A percentile compares a stretch with the other conserved stretches of the same genome.
phyloP scores from a whole-genome alignment of 2,113 vertebrate genomes.

The Laterallus jamaicensis region DNA sequence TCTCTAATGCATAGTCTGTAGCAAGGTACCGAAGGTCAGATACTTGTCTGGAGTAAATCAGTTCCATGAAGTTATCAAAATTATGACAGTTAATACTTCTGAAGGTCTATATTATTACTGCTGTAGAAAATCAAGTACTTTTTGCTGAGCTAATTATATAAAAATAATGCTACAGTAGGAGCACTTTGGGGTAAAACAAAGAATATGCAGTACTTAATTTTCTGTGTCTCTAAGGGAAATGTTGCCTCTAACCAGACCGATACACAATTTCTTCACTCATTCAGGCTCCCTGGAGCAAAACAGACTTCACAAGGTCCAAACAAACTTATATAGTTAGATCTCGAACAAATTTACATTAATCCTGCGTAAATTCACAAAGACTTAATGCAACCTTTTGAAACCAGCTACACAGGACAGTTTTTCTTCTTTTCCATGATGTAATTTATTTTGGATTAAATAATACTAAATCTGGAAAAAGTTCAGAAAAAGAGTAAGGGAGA shows the following conservation, averaged over 20 bases:
- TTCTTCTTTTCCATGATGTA: constrained; percentile 53
- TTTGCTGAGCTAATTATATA: background rate
- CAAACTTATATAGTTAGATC: background rate
- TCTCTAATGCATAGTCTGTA: background rate
- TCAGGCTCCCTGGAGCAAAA: background rate
- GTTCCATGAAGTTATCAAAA: background rate
- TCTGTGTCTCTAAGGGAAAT: background rate
- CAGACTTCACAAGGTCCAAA: background rate
- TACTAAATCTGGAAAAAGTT: constrained; percentile 19
- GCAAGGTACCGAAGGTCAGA: background rate
- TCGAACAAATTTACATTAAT: constrained; percentile 8
- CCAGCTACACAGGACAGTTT: constrained; percentile 18
- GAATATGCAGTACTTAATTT: background rate
- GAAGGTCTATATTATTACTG: background rate
- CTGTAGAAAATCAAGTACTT: background rate
- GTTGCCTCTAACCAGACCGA: background rate
- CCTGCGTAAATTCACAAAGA: constrained; percentile 15
- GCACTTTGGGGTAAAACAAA: background rate
- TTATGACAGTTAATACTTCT: background rate
- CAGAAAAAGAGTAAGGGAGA: background rate
- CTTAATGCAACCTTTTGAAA: constrained; percentile 42
- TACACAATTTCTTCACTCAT: background rate
- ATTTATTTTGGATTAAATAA: constrained; percentile 54
- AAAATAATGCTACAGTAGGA: background rate
- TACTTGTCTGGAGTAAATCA: background rate